Evolutionary conservation across 2,113 vertebrate species (phyloP).

Genomic region (Psilopsiagon aurifrons): DNA sequence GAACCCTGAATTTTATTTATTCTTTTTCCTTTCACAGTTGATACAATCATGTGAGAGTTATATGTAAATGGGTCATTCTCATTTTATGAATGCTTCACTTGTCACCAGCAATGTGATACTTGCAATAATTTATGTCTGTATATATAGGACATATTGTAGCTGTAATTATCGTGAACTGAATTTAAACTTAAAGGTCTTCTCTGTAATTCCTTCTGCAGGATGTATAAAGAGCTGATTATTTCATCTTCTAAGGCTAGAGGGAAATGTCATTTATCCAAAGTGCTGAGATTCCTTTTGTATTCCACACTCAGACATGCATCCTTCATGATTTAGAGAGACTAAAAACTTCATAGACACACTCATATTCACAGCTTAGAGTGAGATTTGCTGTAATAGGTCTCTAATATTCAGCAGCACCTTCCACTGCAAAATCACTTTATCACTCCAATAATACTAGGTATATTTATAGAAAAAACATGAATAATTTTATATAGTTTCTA

Average conservation of each 20-base stretch:
- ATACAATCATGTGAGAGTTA: neutral
- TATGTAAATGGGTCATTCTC: neutral
- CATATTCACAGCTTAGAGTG: neutral
- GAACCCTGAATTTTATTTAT: neutral
- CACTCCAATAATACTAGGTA: neutral
- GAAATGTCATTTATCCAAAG: neutral
- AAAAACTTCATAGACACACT: neutral
- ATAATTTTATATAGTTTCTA: neutral
- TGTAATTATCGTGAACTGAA: neutral
- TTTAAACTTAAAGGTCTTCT: neutral
- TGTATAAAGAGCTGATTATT: neutral
- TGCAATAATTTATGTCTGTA: neutral
- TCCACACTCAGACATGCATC: neutral
- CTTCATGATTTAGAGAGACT: neutral
- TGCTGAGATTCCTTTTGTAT: neutral
- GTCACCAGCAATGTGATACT: neutral
- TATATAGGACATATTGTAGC: neutral
- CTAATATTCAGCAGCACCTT: neutral
- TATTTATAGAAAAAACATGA: neutral
- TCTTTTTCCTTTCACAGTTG: neutral
- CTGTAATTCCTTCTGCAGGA: neutral
- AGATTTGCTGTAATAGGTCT: neutral
- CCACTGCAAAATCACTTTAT: neutral
- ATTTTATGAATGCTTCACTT: neutral
- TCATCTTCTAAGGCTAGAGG: neutral